These are phyloP conservation scores for Bos indicus DNA, from an alignment of 2,113 vertebrate species.

Conservation along the genomic window DNA sequence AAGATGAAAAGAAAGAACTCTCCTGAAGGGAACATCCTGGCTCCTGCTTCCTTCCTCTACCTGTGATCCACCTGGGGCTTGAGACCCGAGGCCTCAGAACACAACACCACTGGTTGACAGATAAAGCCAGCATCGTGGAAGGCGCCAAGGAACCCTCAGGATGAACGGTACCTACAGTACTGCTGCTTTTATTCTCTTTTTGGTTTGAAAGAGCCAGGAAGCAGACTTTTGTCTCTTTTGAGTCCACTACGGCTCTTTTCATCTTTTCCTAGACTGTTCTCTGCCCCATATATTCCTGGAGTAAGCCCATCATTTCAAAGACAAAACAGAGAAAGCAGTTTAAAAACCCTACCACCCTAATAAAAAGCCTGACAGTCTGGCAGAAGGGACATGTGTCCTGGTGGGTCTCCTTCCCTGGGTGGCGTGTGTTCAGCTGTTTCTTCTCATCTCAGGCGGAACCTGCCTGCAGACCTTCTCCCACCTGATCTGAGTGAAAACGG, in stretches of 20 bases:
- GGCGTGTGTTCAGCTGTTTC: not conserved
- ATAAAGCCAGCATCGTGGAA: not conserved
- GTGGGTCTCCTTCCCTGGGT: not conserved
- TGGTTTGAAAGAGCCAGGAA: not conserved
- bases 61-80: not conserved
- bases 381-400: not conserved
- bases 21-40: not conserved
- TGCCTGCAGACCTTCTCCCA: not conserved
- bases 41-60: not conserved
- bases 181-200: not conserved
- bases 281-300: not conserved
- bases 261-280: not conserved
- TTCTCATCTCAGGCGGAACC: not conserved
- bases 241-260: not conserved
- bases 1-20: not conserved
- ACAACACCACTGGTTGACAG: not conserved
- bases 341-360: not conserved
- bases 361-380: not conserved
- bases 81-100: too few species aligned
- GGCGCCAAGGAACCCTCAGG: not conserved
- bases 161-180: accelerated
- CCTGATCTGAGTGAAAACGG: not conserved
- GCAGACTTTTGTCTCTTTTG: not conserved
- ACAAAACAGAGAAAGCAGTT: not conserved
- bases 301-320: not conserved